Conservation (phyloP, 2,797 vertebrate genomes). For the Coranthus polyacanthus region DNA sequence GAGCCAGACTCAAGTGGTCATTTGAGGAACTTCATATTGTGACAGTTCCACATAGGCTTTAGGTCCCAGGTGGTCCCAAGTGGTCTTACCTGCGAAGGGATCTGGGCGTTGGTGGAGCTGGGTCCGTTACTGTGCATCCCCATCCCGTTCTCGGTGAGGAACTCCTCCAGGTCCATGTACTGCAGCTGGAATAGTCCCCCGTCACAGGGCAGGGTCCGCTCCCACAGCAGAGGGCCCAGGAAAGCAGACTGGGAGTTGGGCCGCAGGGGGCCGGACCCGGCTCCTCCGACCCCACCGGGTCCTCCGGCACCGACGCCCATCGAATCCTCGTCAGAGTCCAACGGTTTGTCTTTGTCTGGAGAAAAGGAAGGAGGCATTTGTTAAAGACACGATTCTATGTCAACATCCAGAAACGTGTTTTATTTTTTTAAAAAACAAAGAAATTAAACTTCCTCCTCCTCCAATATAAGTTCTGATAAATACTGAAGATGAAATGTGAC, state of each 20-base stretch:
- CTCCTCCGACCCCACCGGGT: constrained; percentile 46
- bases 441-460: too few relatives aligned
- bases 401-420: too few relatives aligned
- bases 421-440: too few relatives aligned
- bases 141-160: constrained; percentile 88
- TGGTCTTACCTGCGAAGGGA: constrained; percentile 79
- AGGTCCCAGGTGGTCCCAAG: fast-evolving
- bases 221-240: constrained; percentile 91
- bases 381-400: too few relatives aligned
- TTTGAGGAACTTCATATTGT: too few relatives aligned
- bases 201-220: constrained; percentile 91
- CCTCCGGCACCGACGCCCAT: constrained; percentile 62
- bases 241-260: constrained; percentile 85
- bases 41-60: too few relatives aligned
- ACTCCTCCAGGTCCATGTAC: constrained; percentile 95
- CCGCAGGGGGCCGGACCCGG: constrained; percentile 67
- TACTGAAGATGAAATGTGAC: too few relatives aligned
- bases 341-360: constrained; percentile 85
- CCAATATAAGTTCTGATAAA: too few relatives aligned
- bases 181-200: constrained; percentile 91
- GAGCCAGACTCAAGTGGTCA: too few relatives aligned
- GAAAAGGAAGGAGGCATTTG: background rate
- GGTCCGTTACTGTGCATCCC: constrained; percentile 84
- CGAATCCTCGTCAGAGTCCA: constrained; percentile 83
- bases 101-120: constrained; percentile 83